Evolutionary conservation across 2,888 invertebrate species (phyloP), one percentile per base, ranked within the genome.

Genomic region (Metacarcinus magister): DNA sequence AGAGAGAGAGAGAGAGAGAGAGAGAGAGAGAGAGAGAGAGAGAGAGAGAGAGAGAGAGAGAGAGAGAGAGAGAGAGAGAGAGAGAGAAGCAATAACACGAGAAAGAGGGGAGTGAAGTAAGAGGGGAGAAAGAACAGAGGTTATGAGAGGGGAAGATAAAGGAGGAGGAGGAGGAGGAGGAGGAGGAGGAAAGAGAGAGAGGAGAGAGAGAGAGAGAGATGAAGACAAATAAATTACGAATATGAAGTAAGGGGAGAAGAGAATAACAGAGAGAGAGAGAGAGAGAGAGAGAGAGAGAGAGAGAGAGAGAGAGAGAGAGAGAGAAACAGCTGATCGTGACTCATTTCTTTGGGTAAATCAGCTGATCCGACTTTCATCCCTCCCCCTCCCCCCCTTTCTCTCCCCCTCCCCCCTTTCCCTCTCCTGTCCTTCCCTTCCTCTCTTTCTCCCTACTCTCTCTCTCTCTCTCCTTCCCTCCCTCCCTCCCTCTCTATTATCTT

Each of bases 1-100:
- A 90, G 90, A 90, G 90, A 90, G 90, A 90, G 90, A 90, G 90
- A 90, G 90, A 90, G 90, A 90, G 90, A 90, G 90, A 67, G 67
- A 67, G 67, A 67, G 67, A 67, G 67, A 67, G 67, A 67, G 67
- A 67, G 67, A 67, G 67, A 67, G 67, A 67, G 67, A 67, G 67
- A 67, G 67, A 67, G 67, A 67, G 67, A 67, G 67, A 67, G 67
- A 67, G 67, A 67, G 67, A 67, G 67, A 67, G 67, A 67, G 67
- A 67, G 67, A 67, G 67, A 67, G 60, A 60, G 60, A 60, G 60
- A 60, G 60, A 60, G 60, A 60, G 60, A 60, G 60, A 60, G 67
- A 67, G 67, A 67, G 67, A 67, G 67, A 67, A n/a, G 39, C 39
- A 90, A 32, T 44, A 19, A 90, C 90, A 90, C 39, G 39, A 90